Conservation (phyloP, 2,113 vertebrate species). For the Sapayoa aenigma region DNA sequence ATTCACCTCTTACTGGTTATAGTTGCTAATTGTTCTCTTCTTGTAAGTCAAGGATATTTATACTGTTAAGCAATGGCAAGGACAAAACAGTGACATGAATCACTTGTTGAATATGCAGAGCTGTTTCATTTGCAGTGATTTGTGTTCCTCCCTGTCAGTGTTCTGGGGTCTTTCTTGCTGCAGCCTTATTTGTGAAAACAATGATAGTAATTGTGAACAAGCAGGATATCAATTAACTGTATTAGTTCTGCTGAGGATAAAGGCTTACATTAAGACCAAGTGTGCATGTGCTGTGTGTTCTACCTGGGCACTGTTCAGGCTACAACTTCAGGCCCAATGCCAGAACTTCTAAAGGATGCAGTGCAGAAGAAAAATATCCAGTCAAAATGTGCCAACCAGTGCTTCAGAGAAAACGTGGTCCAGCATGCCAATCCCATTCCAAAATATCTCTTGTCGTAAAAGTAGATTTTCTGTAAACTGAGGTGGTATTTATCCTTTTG, state of each 20-base stretch:
- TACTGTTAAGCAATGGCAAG: neutral
- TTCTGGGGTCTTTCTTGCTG: neutral
- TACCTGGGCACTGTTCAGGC: neutral
- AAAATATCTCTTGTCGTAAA: neutral
- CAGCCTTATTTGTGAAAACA: neutral
- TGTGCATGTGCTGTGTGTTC: neutral
- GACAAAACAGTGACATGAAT: neutral
- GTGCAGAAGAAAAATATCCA: neutral
- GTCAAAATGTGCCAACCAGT: neutral
- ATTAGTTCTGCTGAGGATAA: neutral
- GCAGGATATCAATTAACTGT: neutral
- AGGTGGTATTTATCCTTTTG: neutral
- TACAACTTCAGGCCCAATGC: neutral
- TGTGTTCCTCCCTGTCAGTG: neutral
- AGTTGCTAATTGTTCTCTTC: neutral
- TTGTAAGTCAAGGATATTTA: neutral
- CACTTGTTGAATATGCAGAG: neutral
- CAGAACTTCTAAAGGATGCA: neutral
- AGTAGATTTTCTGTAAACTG: neutral
- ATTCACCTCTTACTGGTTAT: neutral
- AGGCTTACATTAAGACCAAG: neutral
- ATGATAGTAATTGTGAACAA: neutral
- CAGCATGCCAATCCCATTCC: neutral
- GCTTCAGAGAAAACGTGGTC: neutral
- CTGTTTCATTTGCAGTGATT: neutral